These are phyloP conservation scores for Agrochola lota DNA, from an alignment of 2,888 invertebrate species.

Conservation along the genomic window DNA sequence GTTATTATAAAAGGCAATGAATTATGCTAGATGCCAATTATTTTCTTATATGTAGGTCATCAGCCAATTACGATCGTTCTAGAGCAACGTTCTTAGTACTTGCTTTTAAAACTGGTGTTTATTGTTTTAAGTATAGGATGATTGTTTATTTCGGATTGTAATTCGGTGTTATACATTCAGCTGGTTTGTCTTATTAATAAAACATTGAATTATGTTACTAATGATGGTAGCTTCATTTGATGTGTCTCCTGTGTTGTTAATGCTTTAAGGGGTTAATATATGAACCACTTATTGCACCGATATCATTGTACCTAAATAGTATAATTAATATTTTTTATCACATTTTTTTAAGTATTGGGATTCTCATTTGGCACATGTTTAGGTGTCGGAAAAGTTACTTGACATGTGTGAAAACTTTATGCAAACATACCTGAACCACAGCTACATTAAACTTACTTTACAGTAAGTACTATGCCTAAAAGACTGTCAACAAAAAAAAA, in stretches of 20 bases:
- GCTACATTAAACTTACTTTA: neutral
- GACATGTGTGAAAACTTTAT: neutral
- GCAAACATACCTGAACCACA: neutral
- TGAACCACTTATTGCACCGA: neutral
- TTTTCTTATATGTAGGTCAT: conserved; percentile 64
- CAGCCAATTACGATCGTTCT: conserved; percentile 55
- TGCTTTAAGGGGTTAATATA: neutral
- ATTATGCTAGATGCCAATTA: conserved; percentile 65
- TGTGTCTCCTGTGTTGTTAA: neutral
- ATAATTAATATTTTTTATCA: no score
- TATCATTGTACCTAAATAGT: no score
- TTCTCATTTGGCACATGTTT: neutral
- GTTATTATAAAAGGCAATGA: conserved; percentile 68
- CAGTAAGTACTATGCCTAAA: neutral
- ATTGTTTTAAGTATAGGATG: conserved; percentile 21
- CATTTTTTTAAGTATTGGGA: no score
- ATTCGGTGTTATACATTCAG: conserved; percentile 41
- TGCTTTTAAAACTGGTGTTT: conserved; percentile 39
- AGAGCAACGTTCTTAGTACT: conserved; percentile 24
- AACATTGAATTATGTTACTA: conserved; percentile 21
- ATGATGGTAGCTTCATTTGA: conserved; percentile 21
- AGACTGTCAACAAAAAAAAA: no score
- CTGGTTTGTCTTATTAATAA: conserved; percentile 41
- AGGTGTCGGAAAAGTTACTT: neutral
- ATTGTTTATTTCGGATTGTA: conserved; percentile 13